Percentiles rank a stretch among this genome's conserved stretches.
These are phyloP conservation scores for Morpho achilles DNA, from an alignment of 2,888 invertebrate genomes.

Conservation along the genomic window DNA sequence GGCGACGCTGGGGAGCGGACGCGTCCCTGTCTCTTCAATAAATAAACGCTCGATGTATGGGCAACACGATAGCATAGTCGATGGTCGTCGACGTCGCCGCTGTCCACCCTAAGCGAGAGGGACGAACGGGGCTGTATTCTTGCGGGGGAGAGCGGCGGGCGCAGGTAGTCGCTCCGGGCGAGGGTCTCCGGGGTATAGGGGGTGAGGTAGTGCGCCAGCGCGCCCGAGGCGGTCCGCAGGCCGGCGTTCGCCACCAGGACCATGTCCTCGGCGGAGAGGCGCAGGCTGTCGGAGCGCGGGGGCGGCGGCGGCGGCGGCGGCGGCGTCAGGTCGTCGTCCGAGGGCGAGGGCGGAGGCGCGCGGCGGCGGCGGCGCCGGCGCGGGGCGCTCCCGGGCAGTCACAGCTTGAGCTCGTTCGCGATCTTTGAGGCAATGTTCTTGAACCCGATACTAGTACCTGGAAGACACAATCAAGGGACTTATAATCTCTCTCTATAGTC, in stretches of 20 bases:
- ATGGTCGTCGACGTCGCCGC: slow-evolving; percentile 36
- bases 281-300: slow-evolving; percentile 55
- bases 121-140: slow-evolving; percentile 49
- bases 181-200: slow-evolving; percentile 49
- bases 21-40: slow-evolving; percentile 27
- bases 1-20: slow-evolving; percentile 21
- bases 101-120: slow-evolving; percentile 51
- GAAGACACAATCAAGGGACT: background rate
- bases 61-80: slow-evolving; percentile 29
- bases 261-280: slow-evolving; percentile 69
- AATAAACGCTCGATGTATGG: slow-evolving; percentile 45
- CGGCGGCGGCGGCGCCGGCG: slow-evolving; percentile 54
- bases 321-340: slow-evolving; percentile 36
- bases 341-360: slow-evolving; percentile 33
- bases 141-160: slow-evolving; percentile 44
- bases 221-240: slow-evolving; percentile 56
- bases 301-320: slow-evolving; percentile 44
- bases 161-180: slow-evolving; percentile 53
- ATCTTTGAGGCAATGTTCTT: slow-evolving; percentile 99
- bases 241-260: slow-evolving; percentile 69
- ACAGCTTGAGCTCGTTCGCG: slow-evolving; percentile 99
- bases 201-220: slow-evolving; percentile 61
- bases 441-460: slow-evolving; percentile 83
- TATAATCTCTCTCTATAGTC: too few relatives aligned
- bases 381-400: slow-evolving; percentile 83